Percentiles rank a stretch among this genome's conserved stretches.
phyloP scores from a whole-genome alignment of 2,113 vertebrate species.

The Falcunculus frontatus region DNA sequence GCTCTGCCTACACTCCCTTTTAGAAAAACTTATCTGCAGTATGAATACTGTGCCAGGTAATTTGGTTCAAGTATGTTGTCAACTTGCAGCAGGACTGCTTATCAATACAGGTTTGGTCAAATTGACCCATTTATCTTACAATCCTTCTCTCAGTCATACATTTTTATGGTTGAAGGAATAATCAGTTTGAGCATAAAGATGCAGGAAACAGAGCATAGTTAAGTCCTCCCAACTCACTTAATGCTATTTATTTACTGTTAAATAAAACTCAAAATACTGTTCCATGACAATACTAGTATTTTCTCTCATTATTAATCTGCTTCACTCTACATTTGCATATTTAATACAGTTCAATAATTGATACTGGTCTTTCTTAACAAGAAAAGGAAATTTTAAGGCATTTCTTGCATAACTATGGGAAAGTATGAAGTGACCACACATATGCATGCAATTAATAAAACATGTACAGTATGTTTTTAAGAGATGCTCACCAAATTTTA shows the following conservation, averaged over 20 bases:
- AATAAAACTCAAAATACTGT: background rate
- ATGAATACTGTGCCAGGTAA: background rate
- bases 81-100: background rate
- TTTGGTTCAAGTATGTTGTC: background rate
- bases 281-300: background rate
- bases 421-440: background rate
- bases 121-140: background rate
- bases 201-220: background rate
- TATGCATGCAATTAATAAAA: background rate
- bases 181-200: background rate
- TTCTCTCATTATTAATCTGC: background rate
- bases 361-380: background rate
- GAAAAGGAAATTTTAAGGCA: background rate
- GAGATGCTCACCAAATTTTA: background rate
- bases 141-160: background rate
- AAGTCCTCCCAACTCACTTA: background rate
- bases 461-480: background rate
- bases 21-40: background rate
- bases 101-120: background rate
- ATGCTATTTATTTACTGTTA: background rate
- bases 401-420: background rate
- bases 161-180: background rate
- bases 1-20: background rate
- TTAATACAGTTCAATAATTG: background rate
- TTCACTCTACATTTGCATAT: background rate